Conservation (phyloP, 2,113 vertebrate genomes). For the Psilopogon haemacephalus region DNA sequence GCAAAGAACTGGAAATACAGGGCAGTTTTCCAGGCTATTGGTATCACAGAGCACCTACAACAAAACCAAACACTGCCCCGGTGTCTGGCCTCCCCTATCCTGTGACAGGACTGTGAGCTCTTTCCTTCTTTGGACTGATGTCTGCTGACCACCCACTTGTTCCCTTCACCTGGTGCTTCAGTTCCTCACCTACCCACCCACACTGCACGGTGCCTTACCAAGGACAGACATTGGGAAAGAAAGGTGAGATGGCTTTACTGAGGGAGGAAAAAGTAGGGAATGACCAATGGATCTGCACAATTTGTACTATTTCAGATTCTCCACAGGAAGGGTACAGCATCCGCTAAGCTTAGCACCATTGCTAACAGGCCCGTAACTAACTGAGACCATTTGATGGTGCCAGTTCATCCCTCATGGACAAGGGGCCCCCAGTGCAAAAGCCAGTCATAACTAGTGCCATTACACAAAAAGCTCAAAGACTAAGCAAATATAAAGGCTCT, state of each 20-base stretch:
- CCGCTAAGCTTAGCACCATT: neutral
- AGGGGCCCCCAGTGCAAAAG: neutral
- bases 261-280: neutral
- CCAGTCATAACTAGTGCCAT: neutral
- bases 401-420: neutral
- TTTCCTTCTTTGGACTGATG: neutral
- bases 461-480: conserved; percentile 23
- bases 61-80: neutral
- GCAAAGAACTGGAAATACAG: neutral
- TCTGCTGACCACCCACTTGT: neutral
- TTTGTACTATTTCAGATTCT: neutral
- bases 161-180: neutral
- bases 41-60: neutral
- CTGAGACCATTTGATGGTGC: neutral
- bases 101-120: fast-evolving
- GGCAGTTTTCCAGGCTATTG: neutral
- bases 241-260: neutral
- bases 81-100: neutral
- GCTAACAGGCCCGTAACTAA: neutral
- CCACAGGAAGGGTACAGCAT: neutral
- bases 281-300: neutral
- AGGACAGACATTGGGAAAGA: fast-evolving
- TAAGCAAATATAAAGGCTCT: neutral
- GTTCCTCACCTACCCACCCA: neutral
- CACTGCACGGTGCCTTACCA: fast-evolving